Base-by-base conservation (phyloP, 2,797 vertebrate genomes). In the Cynopterus sphinx region DNA sequence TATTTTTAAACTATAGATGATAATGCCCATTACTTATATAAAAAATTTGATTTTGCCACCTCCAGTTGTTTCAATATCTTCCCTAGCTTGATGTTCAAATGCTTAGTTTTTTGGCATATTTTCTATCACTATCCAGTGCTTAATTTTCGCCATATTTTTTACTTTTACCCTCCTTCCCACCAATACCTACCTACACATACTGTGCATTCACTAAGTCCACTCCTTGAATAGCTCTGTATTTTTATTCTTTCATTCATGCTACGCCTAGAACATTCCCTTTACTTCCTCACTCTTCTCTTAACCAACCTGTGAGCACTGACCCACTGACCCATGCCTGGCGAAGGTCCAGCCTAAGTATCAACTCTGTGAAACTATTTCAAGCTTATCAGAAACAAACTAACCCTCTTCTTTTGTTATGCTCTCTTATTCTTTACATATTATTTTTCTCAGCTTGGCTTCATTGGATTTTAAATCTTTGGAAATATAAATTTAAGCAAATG, bases 391-490 rank as follows among this genome's bases (percentile, higher is more conserved):
- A 92, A 95, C 61, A 31, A 81, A 43, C n/a, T 81, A 17, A 41
- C 19, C 9, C 43, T 86, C 28, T 57, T 82, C 81, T 82, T 87
- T 94, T 75, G 43, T 91, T 91, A 6, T 86, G 8, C 31, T 75
- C 9, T 79, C 17, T 75, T 83, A 87, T 55, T 83, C 51, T 84
- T 87, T 84, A 24, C 24, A 16, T 53, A 13, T 49, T 49, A 31
- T 87, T 90, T 4, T 86, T 90, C 85, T 79, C 71, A 86, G 21
- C 59, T 84, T 95, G 92, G 11, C 73, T 91, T 94, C 9, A 9
- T 81, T 85, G 21, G 84, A 51, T 65, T 87, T 90, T 65, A 85
- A 86, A 26, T 96, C 61, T 90, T 92, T 26, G 22, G 24, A 13
- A 77, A n/a, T 81, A 39, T 65, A 84, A 78, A 82, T 63, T 95